phyloP scores from a whole-genome alignment of 2,797 vertebrate species.

The Erithacus rubecula region DNA sequence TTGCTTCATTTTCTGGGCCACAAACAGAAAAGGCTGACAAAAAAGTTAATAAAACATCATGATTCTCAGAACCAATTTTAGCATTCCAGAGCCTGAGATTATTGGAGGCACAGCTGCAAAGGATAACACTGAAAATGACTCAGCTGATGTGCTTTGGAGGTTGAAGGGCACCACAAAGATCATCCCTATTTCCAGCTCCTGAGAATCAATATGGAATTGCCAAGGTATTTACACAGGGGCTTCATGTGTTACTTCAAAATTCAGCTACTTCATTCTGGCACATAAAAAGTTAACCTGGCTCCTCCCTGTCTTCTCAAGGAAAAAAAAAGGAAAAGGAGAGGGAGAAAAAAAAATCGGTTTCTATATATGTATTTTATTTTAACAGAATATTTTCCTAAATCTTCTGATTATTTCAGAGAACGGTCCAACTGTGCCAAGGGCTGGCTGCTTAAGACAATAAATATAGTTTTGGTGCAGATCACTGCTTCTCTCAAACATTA shows the following conservation, averaged over 20 bases:
- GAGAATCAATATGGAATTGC: not conserved
- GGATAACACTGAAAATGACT: not conserved
- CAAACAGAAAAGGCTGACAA: not conserved
- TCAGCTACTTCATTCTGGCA: not conserved
- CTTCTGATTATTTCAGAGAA: not conserved
- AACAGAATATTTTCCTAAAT: not conserved
- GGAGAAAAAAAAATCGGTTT: accelerated
- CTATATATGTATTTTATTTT: not conserved
- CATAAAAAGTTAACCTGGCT: not conserved
- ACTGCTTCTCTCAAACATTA: not conserved
- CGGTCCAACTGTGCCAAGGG: not conserved
- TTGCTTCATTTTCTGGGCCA: not conserved
- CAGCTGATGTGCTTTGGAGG: not conserved
- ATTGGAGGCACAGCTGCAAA: not conserved
- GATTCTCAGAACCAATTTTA: not conserved
- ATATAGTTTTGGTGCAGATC: not conserved
- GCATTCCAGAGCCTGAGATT: not conserved
- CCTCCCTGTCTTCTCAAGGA: not conserved
- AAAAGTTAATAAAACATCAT: not conserved
- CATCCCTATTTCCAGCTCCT: not conserved
- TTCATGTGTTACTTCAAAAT: not conserved
- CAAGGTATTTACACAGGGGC: not conserved
- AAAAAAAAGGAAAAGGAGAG: not conserved
- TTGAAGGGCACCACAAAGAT: not conserved
- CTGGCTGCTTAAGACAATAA: not conserved